Evolutionary conservation across 2,113 vertebrate species (phyloP).

Genomic region (Copsychus sechellarum): DNA sequence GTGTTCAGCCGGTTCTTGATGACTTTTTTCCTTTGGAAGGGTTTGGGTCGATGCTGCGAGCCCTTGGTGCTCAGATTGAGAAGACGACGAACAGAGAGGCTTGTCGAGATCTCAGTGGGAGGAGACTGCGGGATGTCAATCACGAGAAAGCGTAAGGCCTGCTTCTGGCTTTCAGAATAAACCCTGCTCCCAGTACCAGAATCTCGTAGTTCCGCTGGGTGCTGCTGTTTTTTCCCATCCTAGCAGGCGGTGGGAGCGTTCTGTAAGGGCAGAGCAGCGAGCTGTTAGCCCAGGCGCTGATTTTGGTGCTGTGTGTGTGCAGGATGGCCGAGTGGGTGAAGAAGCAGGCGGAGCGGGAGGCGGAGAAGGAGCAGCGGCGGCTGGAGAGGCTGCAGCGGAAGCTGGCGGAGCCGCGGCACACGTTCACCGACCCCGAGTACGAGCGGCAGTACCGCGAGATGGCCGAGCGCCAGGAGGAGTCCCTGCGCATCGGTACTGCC

Average conservation of each 20-base stretch:
- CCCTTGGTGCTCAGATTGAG: constrained; percentile 96
- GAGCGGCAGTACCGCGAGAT: constrained; percentile 90
- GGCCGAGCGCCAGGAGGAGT: constrained; percentile 90
- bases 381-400: constrained; percentile 89
- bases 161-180: background rate
- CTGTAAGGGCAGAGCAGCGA: background rate
- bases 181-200: background rate
- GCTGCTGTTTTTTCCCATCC: background rate
- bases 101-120: constrained; percentile 92
- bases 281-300: fast-evolving
- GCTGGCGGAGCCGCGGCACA: constrained; percentile 84
- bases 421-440: constrained; percentile 81
- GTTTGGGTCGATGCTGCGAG: constrained; percentile 96
- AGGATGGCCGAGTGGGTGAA: constrained; percentile 98
- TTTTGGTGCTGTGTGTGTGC: background rate
- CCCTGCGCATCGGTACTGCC: constrained; percentile 86
- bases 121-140: constrained; percentile 93
- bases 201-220: background rate
- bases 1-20: background rate
- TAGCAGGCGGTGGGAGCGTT: background rate
- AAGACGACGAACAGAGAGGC: constrained; percentile 97
- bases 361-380: constrained; percentile 89
- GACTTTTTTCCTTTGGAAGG: constrained; percentile 67
- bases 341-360: constrained; percentile 91
- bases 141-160: constrained; percentile 92